Evolutionary conservation across 2,113 vertebrate genomes (phyloP).

Genomic region (Bungarus multicinctus): DNA sequence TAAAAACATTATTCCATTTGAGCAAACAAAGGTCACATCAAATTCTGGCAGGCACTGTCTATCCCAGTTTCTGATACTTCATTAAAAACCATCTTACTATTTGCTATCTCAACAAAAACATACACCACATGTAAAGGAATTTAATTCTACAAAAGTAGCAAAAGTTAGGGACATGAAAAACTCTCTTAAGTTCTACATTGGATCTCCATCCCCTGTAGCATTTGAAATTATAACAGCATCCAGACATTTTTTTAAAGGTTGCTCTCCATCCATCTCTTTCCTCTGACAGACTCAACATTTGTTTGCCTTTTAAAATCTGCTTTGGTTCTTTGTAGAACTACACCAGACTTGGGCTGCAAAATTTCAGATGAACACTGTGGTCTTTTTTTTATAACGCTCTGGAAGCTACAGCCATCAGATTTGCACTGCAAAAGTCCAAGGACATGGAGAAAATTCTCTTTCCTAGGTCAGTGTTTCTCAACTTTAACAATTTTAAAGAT

Average conservation of each 20-base stretch:
- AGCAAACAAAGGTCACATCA: neutral
- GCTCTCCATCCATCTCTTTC: neutral
- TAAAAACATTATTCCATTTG: slow-evolving; percentile 16
- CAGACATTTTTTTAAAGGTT: neutral
- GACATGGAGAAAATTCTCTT: neutral
- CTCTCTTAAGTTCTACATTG: neutral
- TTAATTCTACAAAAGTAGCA: neutral
- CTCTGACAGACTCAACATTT: neutral
- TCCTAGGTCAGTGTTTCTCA: neutral
- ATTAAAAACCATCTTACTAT: neutral
- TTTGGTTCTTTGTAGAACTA: neutral
- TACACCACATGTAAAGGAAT: neutral
- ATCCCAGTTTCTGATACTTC: neutral
- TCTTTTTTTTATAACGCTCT: neutral
- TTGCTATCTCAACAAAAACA: neutral
- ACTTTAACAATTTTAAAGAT: neutral
- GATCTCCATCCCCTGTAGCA: neutral
- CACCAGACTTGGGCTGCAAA: neutral
- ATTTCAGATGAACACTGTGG: neutral
- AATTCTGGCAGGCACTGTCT: neutral
- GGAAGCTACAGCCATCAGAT: neutral
- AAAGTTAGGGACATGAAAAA: neutral
- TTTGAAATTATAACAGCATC: neutral
- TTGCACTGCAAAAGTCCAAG: neutral
- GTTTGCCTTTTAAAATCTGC: neutral